Percentiles rank a stretch among this genome's conserved stretches.
Conservation (phyloP, 2,888 invertebrate genomes). For the Campoplex capitator region DNA sequence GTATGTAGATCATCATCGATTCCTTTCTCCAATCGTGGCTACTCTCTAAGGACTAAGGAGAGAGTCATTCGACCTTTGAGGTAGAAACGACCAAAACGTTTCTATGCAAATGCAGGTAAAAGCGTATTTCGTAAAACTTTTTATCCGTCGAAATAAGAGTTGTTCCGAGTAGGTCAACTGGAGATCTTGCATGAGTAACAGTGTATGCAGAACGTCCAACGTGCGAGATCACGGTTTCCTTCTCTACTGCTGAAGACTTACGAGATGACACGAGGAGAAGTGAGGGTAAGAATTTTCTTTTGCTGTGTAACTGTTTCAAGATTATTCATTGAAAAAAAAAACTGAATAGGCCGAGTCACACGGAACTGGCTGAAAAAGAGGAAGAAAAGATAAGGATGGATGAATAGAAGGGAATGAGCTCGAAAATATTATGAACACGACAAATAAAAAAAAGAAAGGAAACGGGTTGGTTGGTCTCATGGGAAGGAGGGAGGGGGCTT, state of each 20-base stretch:
- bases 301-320: slow-evolving; percentile 34
- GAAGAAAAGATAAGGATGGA: background rate
- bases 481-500: slow-evolving; percentile 66
- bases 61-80: no score
- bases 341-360: slow-evolving; percentile 49
- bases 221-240: background rate
- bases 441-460: slow-evolving; percentile 38
- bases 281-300: background rate
- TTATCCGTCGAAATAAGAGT: slow-evolving; percentile 36
- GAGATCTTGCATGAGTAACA: slow-evolving; percentile 49
- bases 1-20: no score
- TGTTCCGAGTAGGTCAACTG: slow-evolving; percentile 59
- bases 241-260: slow-evolving; percentile 41
- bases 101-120: no score
- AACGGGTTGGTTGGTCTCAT: slow-evolving; percentile 78
- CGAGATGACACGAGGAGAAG: slow-evolving; percentile 16
- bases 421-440: slow-evolving; percentile 54
- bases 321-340: slow-evolving; percentile 38
- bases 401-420: slow-evolving; percentile 40
- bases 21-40: no score
- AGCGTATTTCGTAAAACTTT: background rate
- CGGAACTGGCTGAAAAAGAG: slow-evolving; percentile 25
- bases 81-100: no score
- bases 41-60: no score
- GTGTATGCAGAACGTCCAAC: background rate